A percentile compares a stretch with the other conserved stretches of the same genome.
These are phyloP conservation scores for Burhinus oedicnemus DNA, from an alignment of 2,113 vertebrate genomes.

Conservation along the genomic window DNA sequence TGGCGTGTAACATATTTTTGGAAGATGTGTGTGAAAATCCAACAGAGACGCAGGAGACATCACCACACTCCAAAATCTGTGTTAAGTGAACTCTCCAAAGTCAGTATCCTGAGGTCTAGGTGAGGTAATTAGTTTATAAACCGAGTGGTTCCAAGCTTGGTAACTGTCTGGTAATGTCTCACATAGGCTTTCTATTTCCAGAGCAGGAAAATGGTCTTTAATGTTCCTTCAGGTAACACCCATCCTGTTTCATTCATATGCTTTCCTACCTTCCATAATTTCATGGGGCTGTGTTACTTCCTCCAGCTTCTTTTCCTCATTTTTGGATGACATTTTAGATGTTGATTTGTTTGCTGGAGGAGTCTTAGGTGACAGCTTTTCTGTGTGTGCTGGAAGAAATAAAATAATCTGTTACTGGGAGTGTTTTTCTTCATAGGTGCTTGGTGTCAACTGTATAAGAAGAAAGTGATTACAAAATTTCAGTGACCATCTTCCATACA, in stretches of 20 bases:
- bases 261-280: conserved; percentile 75
- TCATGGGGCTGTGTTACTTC: conserved; percentile 70
- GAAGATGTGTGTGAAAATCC: neutral
- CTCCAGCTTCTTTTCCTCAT: conserved; percentile 61
- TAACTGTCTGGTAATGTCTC: conserved; percentile 46
- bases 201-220: neutral
- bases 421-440: neutral
- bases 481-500: neutral
- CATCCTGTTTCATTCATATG: neutral
- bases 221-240: conserved; percentile 44
- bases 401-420: neutral
- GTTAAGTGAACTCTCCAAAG: neutral
- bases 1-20: neutral
- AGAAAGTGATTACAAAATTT: neutral
- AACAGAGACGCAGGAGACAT: neutral
- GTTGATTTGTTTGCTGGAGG: conserved; percentile 61
- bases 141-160: neutral
- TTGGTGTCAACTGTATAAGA: neutral
- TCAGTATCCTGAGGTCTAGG: neutral
- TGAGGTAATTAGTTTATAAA: conserved; percentile 40
- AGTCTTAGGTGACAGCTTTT: conserved; percentile 34
- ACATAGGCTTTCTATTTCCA: neutral
- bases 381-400: conserved; percentile 58
- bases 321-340: conserved; percentile 70
- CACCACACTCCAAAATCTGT: neutral